Evolutionary conservation across 1,140 invertebrate species (phyloP).

Genomic region (Drosophila leontia): DNA sequence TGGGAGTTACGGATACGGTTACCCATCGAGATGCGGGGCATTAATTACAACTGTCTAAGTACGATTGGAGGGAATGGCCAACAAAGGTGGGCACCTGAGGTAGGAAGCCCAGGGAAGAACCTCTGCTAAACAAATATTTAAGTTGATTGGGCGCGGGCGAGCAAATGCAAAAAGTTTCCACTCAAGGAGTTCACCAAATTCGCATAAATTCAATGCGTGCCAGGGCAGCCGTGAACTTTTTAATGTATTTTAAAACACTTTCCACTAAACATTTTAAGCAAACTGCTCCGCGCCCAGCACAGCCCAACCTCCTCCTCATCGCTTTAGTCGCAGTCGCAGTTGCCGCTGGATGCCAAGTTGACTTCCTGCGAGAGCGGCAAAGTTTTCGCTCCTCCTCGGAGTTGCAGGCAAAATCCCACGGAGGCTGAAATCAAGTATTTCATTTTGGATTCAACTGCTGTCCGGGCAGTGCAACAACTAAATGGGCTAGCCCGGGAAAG

Average conservation of each 20-base stretch:
- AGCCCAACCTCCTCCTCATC: not conserved
- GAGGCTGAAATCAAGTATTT: slow-evolving; percentile 83
- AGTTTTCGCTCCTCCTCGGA: slow-evolving; percentile 58
- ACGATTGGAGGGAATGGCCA: slow-evolving; percentile 14
- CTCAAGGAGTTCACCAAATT: slow-evolving; percentile 80
- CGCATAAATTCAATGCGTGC: slow-evolving; percentile 83
- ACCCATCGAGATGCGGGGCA: slow-evolving; percentile 35
- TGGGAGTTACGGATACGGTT: slow-evolving; percentile 25
- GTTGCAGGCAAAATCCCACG: slow-evolving; percentile 66
- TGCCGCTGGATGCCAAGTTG: slow-evolving; percentile 61
- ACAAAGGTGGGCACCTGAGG: slow-evolving; percentile 4
- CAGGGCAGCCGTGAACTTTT: slow-evolving; percentile 78
- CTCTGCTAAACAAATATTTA: slow-evolving; percentile 75
- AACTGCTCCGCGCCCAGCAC: slow-evolving; percentile 49
- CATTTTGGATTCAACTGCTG: slow-evolving; percentile 83
- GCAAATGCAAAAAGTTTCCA: slow-evolving; percentile 80
- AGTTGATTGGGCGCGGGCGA: slow-evolving; percentile 72
- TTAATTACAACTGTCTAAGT: slow-evolving; percentile 60
- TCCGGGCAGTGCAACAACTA: slow-evolving; percentile 72
- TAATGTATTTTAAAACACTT: slow-evolving; percentile 84
- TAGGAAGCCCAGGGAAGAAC: slow-evolving; percentile 27
- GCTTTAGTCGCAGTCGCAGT: slow-evolving; percentile 26
- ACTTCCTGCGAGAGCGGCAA: slow-evolving; percentile 75
- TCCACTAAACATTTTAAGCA: slow-evolving; percentile 83
- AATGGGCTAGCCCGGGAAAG: slow-evolving; percentile 37